Base-by-base conservation (phyloP, 2,113 vertebrate species). In the Rhinolophus sinicus region DNA sequence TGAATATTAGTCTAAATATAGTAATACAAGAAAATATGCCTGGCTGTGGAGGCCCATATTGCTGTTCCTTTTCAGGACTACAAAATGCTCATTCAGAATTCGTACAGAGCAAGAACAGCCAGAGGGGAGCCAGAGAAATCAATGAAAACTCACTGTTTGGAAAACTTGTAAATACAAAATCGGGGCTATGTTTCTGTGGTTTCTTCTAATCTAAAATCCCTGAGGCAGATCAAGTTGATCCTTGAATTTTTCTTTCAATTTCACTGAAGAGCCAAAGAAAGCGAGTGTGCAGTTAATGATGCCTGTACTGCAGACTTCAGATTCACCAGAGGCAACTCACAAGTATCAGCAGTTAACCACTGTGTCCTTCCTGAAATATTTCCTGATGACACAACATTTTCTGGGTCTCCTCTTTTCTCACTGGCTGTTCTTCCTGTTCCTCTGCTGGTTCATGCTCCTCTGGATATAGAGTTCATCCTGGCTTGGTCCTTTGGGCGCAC, bases 71-170 rank as follows among this genome's bases (percentile, higher is more conserved):
- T 62, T 54, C 30, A 65, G 76, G 81, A 89, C 72, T 22, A 97
- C 81, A 90, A 96, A 96, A 96, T 93, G 95, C 67, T 97, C 94
- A 91, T 58, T 92, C 88, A 75, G 95, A 62, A 22, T 95, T 35
- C 90, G 72, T 38, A 10, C 82, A 64, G 92, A 84, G 52, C 33
- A 70, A 72, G 19, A 77, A 64, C 22, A 84, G 87, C 86, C 69
- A 0, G 72, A 93, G 22, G 38, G 52, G 52, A 93, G 73, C 84
- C 86, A 62, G 83, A 38, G 81, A 77, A 92, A 70, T 94, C 85
- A 54, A 85, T 50, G 80, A 52, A 92, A 95, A 90, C 54, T 56
- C 33, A 44, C 54, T 65, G 52, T 75, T 72, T 69, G 38, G 87
- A 94, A 96, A 95, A 87, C 21, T 12, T 64, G 24, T 28, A 35